Evolutionary conservation across 2,797 vertebrate species (phyloP).

Genomic region (Lacerta viridis): DNA sequence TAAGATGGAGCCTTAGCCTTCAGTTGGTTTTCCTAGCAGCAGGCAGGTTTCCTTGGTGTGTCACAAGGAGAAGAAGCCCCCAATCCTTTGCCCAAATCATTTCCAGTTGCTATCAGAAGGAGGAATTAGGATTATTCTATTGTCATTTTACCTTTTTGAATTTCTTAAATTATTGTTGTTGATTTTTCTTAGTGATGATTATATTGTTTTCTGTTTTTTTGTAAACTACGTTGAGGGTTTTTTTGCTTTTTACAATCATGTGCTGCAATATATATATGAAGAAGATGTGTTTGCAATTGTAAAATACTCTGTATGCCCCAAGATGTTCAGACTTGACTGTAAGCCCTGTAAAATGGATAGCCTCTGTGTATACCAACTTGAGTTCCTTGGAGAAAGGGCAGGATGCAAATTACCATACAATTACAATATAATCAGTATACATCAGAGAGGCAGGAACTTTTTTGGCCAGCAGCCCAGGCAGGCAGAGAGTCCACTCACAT

Average conservation of each 20-base stretch:
- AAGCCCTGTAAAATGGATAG: neutral
- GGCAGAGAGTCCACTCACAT: too few species aligned
- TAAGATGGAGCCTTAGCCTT: neutral
- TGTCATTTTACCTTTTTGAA: too few species aligned
- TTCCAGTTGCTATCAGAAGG: neutral
- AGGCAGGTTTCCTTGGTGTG: neutral
- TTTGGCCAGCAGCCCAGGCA: too few species aligned
- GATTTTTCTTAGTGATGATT: too few species aligned
- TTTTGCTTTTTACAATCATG: too few species aligned
- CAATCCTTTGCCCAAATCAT: rapidly evolving
- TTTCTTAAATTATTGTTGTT: too few species aligned
- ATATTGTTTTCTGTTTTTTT: too few species aligned
- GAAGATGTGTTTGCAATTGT: neutral
- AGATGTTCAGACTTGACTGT: neutral
- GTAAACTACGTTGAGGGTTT: too few species aligned
- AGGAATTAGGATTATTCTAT: neutral
- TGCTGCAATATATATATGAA: too few species aligned
- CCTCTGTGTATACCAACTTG: neutral
- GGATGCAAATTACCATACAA: neutral
- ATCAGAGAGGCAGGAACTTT: too few species aligned
- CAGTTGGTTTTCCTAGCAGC: neutral
- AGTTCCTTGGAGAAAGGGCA: neutral
- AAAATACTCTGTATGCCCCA: neutral
- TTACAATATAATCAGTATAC: neutral
- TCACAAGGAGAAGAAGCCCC: neutral